Evolutionary conservation across 1,140 invertebrate species (phyloP).

Genomic region (Geopemphigus sp.): DNA sequence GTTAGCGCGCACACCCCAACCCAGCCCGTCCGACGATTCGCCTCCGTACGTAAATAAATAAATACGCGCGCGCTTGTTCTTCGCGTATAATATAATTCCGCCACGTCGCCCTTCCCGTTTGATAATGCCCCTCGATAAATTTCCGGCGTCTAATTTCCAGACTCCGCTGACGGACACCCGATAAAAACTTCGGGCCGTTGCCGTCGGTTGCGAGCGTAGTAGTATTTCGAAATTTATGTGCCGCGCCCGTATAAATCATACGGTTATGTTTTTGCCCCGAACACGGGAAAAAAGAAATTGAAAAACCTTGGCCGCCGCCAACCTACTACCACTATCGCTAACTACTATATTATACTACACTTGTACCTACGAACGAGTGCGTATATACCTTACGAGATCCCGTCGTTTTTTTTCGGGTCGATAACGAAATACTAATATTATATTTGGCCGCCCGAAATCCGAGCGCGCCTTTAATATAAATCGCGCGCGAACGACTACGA

Average conservation of each 20-base stretch:
- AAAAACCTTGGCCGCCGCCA: not conserved
- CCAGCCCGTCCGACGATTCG: not conserved
- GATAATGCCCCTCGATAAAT: constrained; percentile 41
- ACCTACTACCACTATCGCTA: not conserved
- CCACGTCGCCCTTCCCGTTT: constrained; percentile 8
- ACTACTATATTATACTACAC: not conserved
- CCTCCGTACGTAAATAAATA: not conserved
- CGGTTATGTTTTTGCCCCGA: not conserved
- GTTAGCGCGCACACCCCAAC: constrained; percentile 31
- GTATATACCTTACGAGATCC: not conserved
- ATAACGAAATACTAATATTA: not conserved
- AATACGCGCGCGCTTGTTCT: too few relatives aligned
- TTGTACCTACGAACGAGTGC: too few relatives aligned
- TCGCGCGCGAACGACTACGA: too few relatives aligned
- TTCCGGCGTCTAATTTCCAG: constrained; percentile 37
- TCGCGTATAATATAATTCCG: constrained; percentile 19
- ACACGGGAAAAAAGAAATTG: not conserved
- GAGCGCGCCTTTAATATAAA: not conserved
- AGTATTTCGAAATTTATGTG: not conserved
- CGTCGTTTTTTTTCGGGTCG: not conserved
- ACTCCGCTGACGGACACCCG: constrained; percentile 25
- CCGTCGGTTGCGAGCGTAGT: not conserved
- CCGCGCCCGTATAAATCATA: constrained; percentile 20
- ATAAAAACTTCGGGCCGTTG: constrained; percentile 5
- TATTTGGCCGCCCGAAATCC: not conserved